A percentile compares a stretch with the other conserved stretches of the same genome.
Evolutionary conservation across 1,140 invertebrate species (phyloP).

Genomic region (Fopius arisanus): DNA sequence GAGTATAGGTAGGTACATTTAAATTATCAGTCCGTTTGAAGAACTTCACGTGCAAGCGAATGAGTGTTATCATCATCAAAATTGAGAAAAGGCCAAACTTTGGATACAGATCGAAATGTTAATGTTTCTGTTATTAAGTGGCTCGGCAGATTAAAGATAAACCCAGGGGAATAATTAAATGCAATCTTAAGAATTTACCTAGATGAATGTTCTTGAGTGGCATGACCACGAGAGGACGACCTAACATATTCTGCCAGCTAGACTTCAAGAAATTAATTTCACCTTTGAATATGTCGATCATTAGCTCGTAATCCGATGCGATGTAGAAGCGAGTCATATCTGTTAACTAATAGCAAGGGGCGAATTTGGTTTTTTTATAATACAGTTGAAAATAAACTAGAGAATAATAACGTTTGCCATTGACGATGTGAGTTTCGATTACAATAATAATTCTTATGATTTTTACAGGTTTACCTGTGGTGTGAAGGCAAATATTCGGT

Average conservation of each 20-base stretch:
- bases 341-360: constrained; percentile 77
- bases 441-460: constrained; percentile 12
- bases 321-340: constrained; percentile 96
- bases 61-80: neutral
- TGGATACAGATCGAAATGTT: neutral
- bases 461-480: constrained; percentile 82
- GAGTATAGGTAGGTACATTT: no score
- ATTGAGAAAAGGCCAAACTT: neutral
- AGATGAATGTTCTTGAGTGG: constrained; percentile 88
- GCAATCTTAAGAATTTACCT: constrained; percentile 73
- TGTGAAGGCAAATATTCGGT: constrained; percentile 97
- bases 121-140: neutral
- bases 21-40: neutral
- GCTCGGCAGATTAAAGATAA: neutral
- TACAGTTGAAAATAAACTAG: neutral
- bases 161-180: neutral
- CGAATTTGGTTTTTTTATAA: neutral
- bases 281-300: constrained; percentile 96
- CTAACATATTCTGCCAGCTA: constrained; percentile 93
- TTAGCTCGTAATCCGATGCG: constrained; percentile 94
- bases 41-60: neutral
- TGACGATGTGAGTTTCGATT: constrained; percentile 46
- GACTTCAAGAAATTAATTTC: constrained; percentile 97
- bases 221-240: constrained; percentile 88
- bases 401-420: constrained; percentile 12